A percentile compares a stretch with the other conserved stretches of the same genome.
Conservation (phyloP, 2,113 vertebrate species). For the Leucosticte australis region DNA sequence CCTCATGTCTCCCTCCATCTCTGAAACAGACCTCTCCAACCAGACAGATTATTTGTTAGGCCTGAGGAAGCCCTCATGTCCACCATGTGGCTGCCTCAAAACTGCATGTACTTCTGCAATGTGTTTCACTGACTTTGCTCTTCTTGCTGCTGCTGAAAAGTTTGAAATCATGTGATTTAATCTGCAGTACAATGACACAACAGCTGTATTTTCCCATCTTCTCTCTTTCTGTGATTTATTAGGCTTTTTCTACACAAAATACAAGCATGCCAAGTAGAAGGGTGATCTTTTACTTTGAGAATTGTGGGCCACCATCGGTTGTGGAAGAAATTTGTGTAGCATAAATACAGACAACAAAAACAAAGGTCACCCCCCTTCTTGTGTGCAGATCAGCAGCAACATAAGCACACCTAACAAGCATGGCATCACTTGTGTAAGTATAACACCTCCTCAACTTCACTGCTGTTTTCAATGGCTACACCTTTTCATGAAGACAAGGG, state of each 20-base stretch:
- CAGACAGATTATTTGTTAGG: background rate
- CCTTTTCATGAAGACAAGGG: too few species aligned
- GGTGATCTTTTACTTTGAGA: background rate
- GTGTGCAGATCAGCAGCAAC: background rate
- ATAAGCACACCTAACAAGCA: background rate
- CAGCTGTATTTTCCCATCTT: background rate
- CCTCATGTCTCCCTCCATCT: background rate
- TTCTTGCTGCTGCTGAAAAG: background rate
- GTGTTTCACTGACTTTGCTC: background rate
- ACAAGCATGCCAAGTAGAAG: background rate
- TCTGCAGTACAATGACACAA: background rate
- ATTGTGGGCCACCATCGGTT: background rate
- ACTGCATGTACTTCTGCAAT: background rate
- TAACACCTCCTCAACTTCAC: background rate
- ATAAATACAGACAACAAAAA: background rate
- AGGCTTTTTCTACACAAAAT: background rate
- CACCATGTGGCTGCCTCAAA: background rate
- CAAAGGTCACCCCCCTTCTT: background rate
- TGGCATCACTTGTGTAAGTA: accelerated
- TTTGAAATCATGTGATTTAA: background rate
- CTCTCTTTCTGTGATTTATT: background rate
- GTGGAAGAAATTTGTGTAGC: background rate
- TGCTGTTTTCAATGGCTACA: background rate
- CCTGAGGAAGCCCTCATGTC: background rate
- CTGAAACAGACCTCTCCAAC: background rate